These are phyloP conservation scores for Himalopsyche japonica DNA, from an alignment of 2,888 invertebrate species.

Conservation along the genomic window DNA sequence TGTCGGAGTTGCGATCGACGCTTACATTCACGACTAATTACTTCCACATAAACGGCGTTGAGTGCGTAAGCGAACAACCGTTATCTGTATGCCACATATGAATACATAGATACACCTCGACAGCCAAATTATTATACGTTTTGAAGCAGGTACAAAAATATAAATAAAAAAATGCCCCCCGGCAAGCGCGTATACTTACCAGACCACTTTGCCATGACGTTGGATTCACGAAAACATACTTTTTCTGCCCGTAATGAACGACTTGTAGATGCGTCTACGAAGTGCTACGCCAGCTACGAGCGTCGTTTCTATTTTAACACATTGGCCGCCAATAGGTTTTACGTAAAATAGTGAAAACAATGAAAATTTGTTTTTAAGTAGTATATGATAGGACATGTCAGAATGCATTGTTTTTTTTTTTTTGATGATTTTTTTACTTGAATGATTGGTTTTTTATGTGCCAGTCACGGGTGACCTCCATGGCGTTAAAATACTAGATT, in stretches of 20 bases:
- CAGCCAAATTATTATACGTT: background rate
- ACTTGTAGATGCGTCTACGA: background rate
- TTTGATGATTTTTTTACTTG: too few species aligned
- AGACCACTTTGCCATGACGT: background rate
- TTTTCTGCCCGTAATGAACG: background rate
- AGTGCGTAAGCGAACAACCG: background rate
- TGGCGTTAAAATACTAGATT: too few species aligned
- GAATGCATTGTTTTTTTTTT: too few species aligned
- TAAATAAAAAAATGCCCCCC: background rate
- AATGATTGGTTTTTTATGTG: too few species aligned
- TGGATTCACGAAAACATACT: background rate
- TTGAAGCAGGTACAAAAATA: background rate
- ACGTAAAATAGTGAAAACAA: too few species aligned
- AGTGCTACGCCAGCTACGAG: background rate
- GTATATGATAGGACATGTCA: too few species aligned
- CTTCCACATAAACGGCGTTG: background rate
- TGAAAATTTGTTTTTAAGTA: too few species aligned
- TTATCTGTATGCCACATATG: background rate
- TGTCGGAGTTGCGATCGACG: background rate
- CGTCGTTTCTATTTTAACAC: too few species aligned
- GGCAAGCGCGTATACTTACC: background rate
- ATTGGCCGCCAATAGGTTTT: too few species aligned
- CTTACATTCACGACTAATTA: background rate
- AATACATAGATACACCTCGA: background rate
- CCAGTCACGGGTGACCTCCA: too few species aligned